Evolutionary conservation across 2,113 vertebrate genomes (phyloP).

Genomic region (Leuciscus idus): DNA sequence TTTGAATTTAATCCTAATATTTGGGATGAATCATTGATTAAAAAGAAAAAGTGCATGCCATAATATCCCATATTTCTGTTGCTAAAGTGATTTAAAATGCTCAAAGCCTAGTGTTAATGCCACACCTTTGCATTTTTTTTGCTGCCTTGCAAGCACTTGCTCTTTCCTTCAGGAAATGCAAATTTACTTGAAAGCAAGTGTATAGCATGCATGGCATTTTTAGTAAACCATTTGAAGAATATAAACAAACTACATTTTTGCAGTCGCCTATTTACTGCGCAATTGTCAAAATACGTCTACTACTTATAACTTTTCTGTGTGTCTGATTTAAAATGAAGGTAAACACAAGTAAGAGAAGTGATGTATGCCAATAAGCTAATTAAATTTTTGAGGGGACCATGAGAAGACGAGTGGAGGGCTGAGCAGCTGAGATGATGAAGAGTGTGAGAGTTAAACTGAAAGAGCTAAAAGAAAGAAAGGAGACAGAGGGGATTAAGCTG

Average conservation of each 20-base stretch:
- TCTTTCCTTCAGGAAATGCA: not conserved
- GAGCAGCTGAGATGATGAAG: constrained; percentile 16
- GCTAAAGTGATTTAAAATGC: not conserved
- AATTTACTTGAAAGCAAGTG: not conserved
- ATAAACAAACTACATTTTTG: not conserved
- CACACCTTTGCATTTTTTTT: not conserved
- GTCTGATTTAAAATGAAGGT: not conserved
- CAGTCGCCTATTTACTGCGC: not conserved
- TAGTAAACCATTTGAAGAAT: not conserved
- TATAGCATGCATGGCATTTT: not conserved
- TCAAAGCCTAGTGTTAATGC: not conserved
- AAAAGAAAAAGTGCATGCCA: too few relatives aligned
- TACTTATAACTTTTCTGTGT: not conserved
- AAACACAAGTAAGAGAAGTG: not conserved
- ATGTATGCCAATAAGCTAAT: not conserved
- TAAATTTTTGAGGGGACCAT: constrained; percentile 7
- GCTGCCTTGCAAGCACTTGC: not conserved
- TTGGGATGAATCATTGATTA: too few relatives aligned
- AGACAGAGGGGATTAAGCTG: constrained; percentile 31
- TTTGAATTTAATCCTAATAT: too few relatives aligned
- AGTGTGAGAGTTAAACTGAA: constrained; percentile 26
- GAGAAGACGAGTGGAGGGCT: constrained; percentile 27
- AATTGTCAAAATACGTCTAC: not conserved
- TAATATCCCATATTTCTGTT: not conserved
- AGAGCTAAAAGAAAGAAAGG: constrained; percentile 6